Percentiles rank a stretch among this genome's conserved stretches.
Conservation (phyloP, 2,113 vertebrate species). For the Podilymbus podiceps region DNA sequence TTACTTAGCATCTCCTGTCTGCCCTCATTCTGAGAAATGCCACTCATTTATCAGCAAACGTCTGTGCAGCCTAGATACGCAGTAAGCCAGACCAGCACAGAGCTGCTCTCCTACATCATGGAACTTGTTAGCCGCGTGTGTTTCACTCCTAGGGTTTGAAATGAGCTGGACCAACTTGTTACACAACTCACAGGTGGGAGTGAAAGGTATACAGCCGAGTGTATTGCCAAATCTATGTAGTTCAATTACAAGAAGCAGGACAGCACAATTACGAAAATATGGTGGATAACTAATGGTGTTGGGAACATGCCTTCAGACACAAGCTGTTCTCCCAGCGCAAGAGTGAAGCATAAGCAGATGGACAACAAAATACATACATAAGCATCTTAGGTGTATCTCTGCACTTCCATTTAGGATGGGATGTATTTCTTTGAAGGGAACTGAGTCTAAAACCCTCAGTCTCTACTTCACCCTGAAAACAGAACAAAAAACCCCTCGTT, state of each 20-base stretch:
- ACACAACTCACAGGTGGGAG: background rate
- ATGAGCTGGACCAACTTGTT: background rate
- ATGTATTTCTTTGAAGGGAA: background rate
- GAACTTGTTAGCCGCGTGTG: background rate
- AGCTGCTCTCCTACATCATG: conserved; percentile 9
- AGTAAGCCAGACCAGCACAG: background rate
- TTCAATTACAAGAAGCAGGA: background rate
- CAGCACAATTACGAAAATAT: background rate
- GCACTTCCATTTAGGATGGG: background rate
- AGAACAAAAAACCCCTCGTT: background rate
- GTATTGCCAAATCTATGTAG: background rate
- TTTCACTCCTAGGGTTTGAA: background rate
- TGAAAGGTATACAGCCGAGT: background rate
- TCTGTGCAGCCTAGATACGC: background rate
- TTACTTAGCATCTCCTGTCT: conserved; percentile 29
- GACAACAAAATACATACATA: background rate
- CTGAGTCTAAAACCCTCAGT: background rate
- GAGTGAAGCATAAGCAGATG: background rate
- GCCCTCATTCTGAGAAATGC: background rate
- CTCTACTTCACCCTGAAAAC: background rate
- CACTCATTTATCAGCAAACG: conserved; percentile 55
- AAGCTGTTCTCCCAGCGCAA: background rate
- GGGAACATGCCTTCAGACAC: background rate
- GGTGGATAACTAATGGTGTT: background rate
- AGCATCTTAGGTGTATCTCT: background rate